These are phyloP conservation scores for Napeogenes sylphis DNA, from an alignment of 2,888 invertebrate genomes.

Conservation along the genomic window DNA sequence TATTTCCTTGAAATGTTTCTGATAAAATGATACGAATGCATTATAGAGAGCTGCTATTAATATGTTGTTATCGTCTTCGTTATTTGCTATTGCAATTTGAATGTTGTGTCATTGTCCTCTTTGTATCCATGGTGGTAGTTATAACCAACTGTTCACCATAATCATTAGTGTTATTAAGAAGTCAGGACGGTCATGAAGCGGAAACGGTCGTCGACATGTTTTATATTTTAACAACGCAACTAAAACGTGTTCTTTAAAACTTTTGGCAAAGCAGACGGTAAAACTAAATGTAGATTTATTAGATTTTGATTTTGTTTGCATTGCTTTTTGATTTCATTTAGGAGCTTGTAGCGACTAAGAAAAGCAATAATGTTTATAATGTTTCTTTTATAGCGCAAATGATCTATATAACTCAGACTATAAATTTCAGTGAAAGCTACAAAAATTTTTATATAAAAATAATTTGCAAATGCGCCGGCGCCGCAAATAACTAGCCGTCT, in stretches of 20 bases:
- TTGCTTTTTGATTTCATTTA: neutral
- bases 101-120: constrained; percentile 10
- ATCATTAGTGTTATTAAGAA: constrained; percentile 24
- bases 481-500: constrained; percentile 49
- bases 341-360: neutral
- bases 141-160: constrained; percentile 8
- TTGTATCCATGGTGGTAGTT: neutral
- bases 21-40: neutral
- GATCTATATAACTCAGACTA: constrained; percentile 29
- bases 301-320: neutral
- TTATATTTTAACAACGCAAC: constrained; percentile 24
- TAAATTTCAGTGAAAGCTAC: constrained; percentile 1
- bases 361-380: no score
- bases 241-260: constrained; percentile 19
- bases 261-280: constrained; percentile 8
- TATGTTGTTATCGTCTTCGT: constrained; percentile 2
- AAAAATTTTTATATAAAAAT: neutral
- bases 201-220: constrained; percentile 48
- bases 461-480: constrained; percentile 45
- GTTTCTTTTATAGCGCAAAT: neutral
- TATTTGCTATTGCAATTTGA: neutral
- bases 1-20: neutral
- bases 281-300: constrained; percentile 1
- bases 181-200: constrained; percentile 27
- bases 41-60: constrained; percentile 7